Base-by-base conservation (phyloP, 1,140 invertebrate species). In the Philotrypesis tridentata region DNA sequence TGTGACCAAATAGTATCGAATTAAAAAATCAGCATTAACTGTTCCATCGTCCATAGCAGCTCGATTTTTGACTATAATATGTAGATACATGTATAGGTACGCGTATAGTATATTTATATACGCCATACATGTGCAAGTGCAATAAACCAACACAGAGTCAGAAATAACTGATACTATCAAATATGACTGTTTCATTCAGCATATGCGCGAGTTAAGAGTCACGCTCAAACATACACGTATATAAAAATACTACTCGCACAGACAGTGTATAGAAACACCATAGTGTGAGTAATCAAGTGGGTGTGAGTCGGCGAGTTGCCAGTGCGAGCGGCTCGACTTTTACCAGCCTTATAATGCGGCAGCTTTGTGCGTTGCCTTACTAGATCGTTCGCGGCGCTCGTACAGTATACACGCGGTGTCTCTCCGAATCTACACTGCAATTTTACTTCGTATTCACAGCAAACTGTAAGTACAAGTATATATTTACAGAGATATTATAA, bases 351-450 rank as follows among this genome's bases (percentile, higher is more conserved):
- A 70, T 79, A 79, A 79, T 27, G n/a, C 9, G 12, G 67, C 27
- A 7, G 17, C 29, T 17, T 1, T 3, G 27, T 37, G 37, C 77
- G 67, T 29, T 27, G 27, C 43, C 17, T 14, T 25, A 25, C 23
- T 79, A 79, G 65, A 71, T 12, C 68, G 43, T 79, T 14, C 43
- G 37, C 25, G 43, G 33, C 65, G 70, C 77, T 71, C 29, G 5
- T n/a, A 71, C 21, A 27, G 67, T 71, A 2, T 11, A 21, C 27
- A 70, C 67, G 40, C 61, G 12, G 61, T 60, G 27, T 11, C 33
- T 67, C 17, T 67, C n/a, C 14, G 33, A 61, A 61, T n/a, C n/a
- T 23, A 61, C n/a, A 43, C 40, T 43, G 40, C 40, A 11, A 17
- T 61, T 11, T 63, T 0, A 5, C 21, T 37, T 25, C 73, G 21